Evolutionary conservation across 2,888 invertebrate species (phyloP), one percentile per base, ranked within the genome.

Genomic region (Beris morrisii): DNA sequence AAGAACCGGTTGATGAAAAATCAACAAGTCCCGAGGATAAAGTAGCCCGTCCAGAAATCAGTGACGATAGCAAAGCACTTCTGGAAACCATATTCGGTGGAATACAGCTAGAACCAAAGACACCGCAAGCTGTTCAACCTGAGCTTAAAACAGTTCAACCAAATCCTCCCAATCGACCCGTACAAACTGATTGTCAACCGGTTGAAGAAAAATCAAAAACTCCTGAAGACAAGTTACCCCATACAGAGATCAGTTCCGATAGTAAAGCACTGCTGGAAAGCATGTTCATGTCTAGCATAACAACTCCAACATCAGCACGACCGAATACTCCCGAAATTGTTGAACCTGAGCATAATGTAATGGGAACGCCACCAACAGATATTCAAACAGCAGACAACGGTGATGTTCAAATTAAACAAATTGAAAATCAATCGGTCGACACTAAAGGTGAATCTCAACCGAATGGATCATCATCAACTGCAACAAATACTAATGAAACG

Each of bases 11-110:
- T 22, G 22, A 9, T 44, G 44, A 44, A 44, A 44, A 44, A 44
- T 4, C 44, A 44, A 44, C 44, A 9, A 44, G n/a, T 12, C 3
- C 54, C 31, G 32, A 9, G 1, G 43, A 38, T 4, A 38, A 56
- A 38, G 11, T 38, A 22, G 9, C 12, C 13, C 5, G 15, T 7
- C n/a, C 5, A 6, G 52, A 61, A 12, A 61, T 61, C 12, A 61
- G 61, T 28, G 61, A 61, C 11, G 38, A 13, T 44, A 61, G 61
- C 22, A 50, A 50, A 28, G 4, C 52, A 4, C n/a, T 61, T 9
- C 52, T 61, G n/a, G 61, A 61, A 50, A 52, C 38, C 38, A 32
- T 61, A 1, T 61, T 61, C 11, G 50, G 5, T 38, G 38, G 38
- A 38, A 5, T 7, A 38, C 5, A 38, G 38, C 7, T 38, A 7